These are phyloP conservation scores for Diceros bicornis DNA, from an alignment of 2,797 vertebrate species.

Conservation along the genomic window DNA sequence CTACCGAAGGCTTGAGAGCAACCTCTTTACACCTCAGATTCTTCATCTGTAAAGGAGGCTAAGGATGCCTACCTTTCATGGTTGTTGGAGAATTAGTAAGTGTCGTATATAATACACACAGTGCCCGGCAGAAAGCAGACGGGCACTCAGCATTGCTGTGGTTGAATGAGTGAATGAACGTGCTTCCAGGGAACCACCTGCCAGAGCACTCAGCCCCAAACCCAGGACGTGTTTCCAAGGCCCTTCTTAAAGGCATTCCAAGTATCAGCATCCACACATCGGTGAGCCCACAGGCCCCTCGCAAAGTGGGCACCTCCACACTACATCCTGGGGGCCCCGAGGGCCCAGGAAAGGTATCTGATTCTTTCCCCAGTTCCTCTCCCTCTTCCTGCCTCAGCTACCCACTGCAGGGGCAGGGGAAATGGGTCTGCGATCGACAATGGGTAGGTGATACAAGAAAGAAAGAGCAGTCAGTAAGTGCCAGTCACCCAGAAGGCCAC, in stretches of 20 bases:
- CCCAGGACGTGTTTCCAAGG: not conserved
- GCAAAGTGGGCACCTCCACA: not conserved
- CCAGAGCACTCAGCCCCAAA: not conserved
- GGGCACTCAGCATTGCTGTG: not conserved
- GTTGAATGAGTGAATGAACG: not conserved
- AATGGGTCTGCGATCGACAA: not conserved
- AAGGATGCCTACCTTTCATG: not conserved
- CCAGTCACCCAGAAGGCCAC: not conserved
- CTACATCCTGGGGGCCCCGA: not conserved
- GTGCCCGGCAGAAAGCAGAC: not conserved
- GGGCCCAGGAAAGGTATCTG: not conserved
- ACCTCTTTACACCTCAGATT: not conserved
- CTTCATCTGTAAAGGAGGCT: too few species aligned
- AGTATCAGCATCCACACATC: not conserved
- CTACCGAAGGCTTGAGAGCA: not conserved
- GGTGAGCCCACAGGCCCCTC: not conserved
- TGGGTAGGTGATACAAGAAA: not conserved
- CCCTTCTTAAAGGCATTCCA: not conserved
- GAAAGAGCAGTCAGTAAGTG: not conserved
- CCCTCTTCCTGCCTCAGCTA: constrained; percentile 4
- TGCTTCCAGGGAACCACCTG: not conserved
- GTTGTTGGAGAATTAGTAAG: not conserved
- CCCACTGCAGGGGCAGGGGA: not conserved
- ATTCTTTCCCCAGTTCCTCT: not conserved
- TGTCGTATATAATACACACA: not conserved